Base-by-base conservation (phyloP, 2,113 vertebrate species). In the Oryzias melastigma region DNA sequence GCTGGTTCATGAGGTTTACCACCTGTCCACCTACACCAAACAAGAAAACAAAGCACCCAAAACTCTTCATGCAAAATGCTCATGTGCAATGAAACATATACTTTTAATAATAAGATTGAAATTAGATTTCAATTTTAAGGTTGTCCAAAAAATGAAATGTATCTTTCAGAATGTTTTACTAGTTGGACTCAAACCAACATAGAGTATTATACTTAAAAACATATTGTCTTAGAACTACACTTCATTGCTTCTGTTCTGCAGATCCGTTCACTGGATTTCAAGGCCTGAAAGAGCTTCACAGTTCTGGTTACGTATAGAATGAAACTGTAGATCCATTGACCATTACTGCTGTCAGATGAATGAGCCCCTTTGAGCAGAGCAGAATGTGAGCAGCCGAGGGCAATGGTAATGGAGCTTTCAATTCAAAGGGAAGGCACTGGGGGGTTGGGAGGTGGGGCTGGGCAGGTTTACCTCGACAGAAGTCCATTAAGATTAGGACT, bases 401-500 rank as follows among this genome's bases (percentile, higher is more conserved):
- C 55, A 73, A 81, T 16, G 18, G 51, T 58, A 73, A 81, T 63
- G 43, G 17, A 43, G 45, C 57, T 58, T 35, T 58, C 16, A 76
- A 43, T 25, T 52, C 46, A 58, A 35, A 60, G 52, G 51, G 14
- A 46, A n/a, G 22, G 20, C 20, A 15, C 20, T 7, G 24, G 41
- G 40, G 20, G n/a, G 25, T 35, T 14, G 53, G n/a, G 22, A 15
- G 14, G 7, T 16, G 6, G 44, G 5, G 17, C 5, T 8, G 18
- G 58, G 40, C 15, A 29, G 17, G 83, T 91, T 90, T 85, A 98
- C 97, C 97, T 89, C 96, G 88, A 85, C 97, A 99, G 86, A 94
- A 97, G 83, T 98, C 97, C 97, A 99, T 99, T 24, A 99, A 89
- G 74, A 99, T 98, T 65, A 99, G 92, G 72, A 98, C 97, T 66